Conservation (phyloP, 2,113 vertebrate genomes). For the Anthoscopus minutus region DNA sequence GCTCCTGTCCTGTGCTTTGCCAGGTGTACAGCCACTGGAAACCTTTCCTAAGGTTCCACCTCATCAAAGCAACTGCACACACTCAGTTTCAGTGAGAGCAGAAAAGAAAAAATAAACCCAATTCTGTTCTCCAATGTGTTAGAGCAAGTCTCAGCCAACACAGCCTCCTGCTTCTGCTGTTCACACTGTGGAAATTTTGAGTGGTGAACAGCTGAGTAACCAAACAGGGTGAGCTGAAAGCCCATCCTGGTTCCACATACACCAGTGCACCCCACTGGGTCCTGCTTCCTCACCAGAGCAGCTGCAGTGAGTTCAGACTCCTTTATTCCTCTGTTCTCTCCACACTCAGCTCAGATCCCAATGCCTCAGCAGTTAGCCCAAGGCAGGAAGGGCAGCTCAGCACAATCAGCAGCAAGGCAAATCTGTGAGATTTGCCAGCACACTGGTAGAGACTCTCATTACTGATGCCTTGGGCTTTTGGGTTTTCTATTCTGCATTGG, state of each 20-base stretch:
- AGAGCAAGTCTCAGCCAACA: background rate
- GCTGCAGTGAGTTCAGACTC: background rate
- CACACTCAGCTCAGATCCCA: background rate
- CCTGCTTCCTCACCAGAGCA: background rate
- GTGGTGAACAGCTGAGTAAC: background rate
- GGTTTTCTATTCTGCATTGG: no score
- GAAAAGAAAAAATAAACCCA: background rate
- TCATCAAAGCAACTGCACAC: background rate
- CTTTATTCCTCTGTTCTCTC: background rate
- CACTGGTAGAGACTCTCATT: background rate
- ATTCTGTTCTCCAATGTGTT: background rate
- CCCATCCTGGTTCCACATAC: fast-evolving
- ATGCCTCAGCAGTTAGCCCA: background rate
- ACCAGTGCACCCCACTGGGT: background rate
- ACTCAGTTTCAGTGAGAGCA: background rate
- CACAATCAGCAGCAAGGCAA: background rate
- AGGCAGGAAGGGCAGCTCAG: background rate
- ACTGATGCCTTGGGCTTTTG: no score
- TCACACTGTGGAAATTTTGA: background rate
- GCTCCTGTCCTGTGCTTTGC: background rate
- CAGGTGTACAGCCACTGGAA: background rate
- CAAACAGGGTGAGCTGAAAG: background rate
- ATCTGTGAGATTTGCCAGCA: background rate
- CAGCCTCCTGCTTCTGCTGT: background rate
- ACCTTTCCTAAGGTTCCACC: background rate